phyloP scores from a whole-genome alignment of 1,140 invertebrate genomes.

The Melipona quadrifasciata region DNA sequence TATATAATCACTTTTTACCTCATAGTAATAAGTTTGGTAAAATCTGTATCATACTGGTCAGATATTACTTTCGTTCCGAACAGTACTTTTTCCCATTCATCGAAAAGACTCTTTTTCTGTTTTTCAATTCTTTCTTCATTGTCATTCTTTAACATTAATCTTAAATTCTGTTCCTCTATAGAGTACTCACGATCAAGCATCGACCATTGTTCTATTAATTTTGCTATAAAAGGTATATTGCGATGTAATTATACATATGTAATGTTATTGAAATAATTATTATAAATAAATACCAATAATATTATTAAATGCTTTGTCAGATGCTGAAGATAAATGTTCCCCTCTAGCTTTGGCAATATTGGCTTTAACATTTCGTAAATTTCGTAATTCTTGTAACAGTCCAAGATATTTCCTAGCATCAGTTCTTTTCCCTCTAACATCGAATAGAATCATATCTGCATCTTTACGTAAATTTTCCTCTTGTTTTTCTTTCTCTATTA shows the following conservation, averaged over 20 bases:
- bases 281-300: slow-evolving; percentile 71
- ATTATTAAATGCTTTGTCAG: slow-evolving; percentile 77
- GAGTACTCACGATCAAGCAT: slow-evolving; percentile 76
- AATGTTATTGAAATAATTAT: neutral
- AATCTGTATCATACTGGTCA: slow-evolving; percentile 73
- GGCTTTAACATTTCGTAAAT: slow-evolving; percentile 84
- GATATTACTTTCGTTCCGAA: slow-evolving; percentile 71
- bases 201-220: slow-evolving; percentile 75
- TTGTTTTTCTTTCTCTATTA: slow-evolving; percentile 85
- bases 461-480: slow-evolving; percentile 85
- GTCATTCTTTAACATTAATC: slow-evolving; percentile 77
- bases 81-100: slow-evolving; percentile 75
- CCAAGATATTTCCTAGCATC: slow-evolving; percentile 86
- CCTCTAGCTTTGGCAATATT: slow-evolving; percentile 84
- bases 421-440: slow-evolving; percentile 86
- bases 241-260: slow-evolving; percentile 2
- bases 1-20: slow-evolving; percentile 65
- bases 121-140: slow-evolving; percentile 75
- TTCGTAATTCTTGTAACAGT: slow-evolving; percentile 84
- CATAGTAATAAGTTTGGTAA: slow-evolving; percentile 76
- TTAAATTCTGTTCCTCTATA: slow-evolving; percentile 77
- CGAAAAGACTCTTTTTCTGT: slow-evolving; percentile 70
- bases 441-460: slow-evolving; percentile 86
- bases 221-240: slow-evolving; percentile 61
- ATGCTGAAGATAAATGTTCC: slow-evolving; percentile 79